Evolutionary conservation across 2,797 vertebrate species (phyloP).

Genomic region (Tenualosa ilisha): DNA sequence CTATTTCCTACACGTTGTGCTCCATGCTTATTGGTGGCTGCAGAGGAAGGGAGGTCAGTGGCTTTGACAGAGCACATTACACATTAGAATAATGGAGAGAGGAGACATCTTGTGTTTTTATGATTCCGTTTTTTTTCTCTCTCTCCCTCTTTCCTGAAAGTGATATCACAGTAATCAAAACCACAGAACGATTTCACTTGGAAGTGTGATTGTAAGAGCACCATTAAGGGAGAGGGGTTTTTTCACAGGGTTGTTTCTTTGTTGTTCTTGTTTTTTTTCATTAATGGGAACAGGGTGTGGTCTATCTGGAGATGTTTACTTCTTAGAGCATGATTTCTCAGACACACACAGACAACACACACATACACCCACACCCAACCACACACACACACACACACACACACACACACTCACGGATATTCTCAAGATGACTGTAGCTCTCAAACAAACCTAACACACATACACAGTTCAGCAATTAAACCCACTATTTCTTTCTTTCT

Average conservation of each 20-base stretch:
- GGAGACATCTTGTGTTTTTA: conserved; percentile 79
- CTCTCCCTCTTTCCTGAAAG: conserved; percentile 71
- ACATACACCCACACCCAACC: conserved; percentile 10
- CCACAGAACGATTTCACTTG: conserved; percentile 95
- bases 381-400: conserved; percentile 14
- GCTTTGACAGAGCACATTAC: conserved; percentile 84
- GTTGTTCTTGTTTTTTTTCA: conserved; percentile 69
- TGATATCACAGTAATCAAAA: conserved; percentile 95
- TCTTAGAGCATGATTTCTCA: conserved; percentile 50
- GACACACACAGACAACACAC: conserved; percentile 35
- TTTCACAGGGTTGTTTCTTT: conserved; percentile 58
- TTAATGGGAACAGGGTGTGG: conserved; percentile 94
- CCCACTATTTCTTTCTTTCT: not conserved
- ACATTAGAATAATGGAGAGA: conserved; percentile 97
- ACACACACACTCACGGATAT: not conserved
- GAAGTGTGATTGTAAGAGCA: conserved; percentile 93
- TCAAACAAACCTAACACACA: not conserved
- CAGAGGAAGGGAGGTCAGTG: conserved; percentile 74
- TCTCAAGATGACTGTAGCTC: not conserved
- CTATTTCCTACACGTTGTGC: conserved; percentile 78
- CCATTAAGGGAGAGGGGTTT: conserved; percentile 81
- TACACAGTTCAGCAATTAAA: conserved; percentile 1
- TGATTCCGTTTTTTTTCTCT: conserved; percentile 69
- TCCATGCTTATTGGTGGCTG: conserved; percentile 68
- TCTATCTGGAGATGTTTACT: conserved; percentile 61